Base-by-base conservation (phyloP, 2,113 vertebrate species). In the Pardalotus punctatus region DNA sequence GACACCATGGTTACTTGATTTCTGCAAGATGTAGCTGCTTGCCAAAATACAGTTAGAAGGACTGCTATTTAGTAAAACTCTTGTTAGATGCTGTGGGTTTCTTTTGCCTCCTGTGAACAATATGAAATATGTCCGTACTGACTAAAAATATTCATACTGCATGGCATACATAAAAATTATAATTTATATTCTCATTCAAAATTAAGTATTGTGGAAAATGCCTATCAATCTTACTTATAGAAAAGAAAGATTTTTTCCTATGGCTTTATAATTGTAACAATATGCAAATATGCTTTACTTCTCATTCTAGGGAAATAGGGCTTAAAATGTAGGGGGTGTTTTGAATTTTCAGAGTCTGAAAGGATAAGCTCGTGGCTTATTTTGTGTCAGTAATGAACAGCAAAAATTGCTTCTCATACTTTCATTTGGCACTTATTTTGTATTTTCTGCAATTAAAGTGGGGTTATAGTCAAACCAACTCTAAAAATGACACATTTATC, bases 401-500 rank as follows among this genome's bases (percentile, higher is more conserved):
- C 54, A 94, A 96, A 95, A 96, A 97, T 81, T 94, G 90, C 82
- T 95, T 95, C 94, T 88, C 82, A 83, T 88, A 86, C 60, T 94
- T 94, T 51, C 94, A 96, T 96, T 96, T 96, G 96, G 94, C 94
- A 95, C 65, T 96, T 95, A 90, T 93, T 96, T 97, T 95, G 86
- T 96, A 95, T 96, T 94, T 96, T 96, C 88, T 94, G 92, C 93
- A 97, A 96, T 97, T 96, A 97, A 97, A 96, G 90, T 86, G 57
- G 93, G 90, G 64, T 87, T 96, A 90, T 70, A 93, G 85, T 85
- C 94, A 94, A 95, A 96, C 58, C 0, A 19, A 89, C 81, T 86
- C 70, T 95, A 90, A 96, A 96, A 95, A 87, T 93, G 94, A 94
- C 78, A 65, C 90, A 89, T 95, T 97, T 91, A 84, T 97, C 92